phyloP scores from a whole-genome alignment of 1,140 invertebrate species.

The Eriosoma lanigerum region DNA sequence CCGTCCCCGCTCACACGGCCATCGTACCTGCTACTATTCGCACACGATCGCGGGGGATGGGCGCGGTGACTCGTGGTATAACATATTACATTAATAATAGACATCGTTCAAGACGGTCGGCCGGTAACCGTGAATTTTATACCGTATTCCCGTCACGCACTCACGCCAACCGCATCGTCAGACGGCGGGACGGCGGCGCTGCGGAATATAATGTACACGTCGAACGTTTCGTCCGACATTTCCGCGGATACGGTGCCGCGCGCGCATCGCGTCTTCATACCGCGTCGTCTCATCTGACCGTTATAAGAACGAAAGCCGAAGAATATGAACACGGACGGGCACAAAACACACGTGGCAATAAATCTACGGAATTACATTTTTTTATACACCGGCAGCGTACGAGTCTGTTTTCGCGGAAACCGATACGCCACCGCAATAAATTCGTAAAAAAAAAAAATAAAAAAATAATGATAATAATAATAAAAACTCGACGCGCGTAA shows the following conservation, averaged over 20 bases:
- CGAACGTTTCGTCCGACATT: not conserved
- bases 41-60: too few species aligned
- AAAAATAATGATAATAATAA: too few species aligned
- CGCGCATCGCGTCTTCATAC: not conserved
- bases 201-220: not conserved
- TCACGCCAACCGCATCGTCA: too few species aligned
- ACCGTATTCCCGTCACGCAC: constrained; percentile 23
- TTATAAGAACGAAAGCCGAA: not conserved
- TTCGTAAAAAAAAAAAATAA: not conserved
- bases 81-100: too few species aligned
- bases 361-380: constrained; percentile 8
- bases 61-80: too few species aligned
- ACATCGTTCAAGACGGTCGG: too few species aligned
- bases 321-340: not conserved
- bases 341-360: not conserved
- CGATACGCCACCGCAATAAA: not conserved
- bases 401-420: not conserved
- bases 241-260: not conserved
- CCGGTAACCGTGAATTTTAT: not conserved
- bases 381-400: not conserved
- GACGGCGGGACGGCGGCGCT: too few species aligned
- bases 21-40: too few species aligned
- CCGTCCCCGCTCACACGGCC: too few species aligned
- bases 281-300: not conserved
- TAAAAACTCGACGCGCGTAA: too few species aligned